Conservation (phyloP, 1,140 invertebrate species). For the Brachionus manjavacas region DNA sequence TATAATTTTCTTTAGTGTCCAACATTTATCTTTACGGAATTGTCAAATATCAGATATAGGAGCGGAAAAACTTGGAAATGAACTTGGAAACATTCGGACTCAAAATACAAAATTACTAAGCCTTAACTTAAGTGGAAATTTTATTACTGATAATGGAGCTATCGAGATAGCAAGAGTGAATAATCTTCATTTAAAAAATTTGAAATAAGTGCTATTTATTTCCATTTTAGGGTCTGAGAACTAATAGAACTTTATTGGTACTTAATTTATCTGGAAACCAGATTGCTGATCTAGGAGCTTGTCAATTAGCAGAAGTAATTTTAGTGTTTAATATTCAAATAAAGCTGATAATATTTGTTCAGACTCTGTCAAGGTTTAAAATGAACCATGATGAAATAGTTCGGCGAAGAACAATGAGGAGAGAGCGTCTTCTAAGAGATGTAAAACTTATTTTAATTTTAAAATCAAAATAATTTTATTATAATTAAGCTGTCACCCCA, state of each 20-base stretch:
- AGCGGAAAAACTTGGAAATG: conserved; percentile 48
- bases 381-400: conserved; percentile 56
- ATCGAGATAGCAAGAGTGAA: conserved; percentile 47
- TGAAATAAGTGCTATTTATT: background rate
- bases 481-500: background rate
- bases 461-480: background rate
- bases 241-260: conserved; percentile 53
- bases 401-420: conserved; percentile 46
- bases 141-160: conserved; percentile 52
- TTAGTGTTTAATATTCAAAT: background rate
- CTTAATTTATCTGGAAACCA: conserved; percentile 52
- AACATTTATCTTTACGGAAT: conserved; percentile 51
- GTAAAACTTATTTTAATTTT: background rate
- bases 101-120: conserved; percentile 53
- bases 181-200: background rate
- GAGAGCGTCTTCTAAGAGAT: conserved; percentile 23
- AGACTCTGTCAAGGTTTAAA: conserved; percentile 50
- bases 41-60: conserved; percentile 52
- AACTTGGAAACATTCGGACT: conserved; percentile 49
- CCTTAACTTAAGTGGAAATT: conserved; percentile 54
- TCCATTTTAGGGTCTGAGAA: conserved; percentile 50
- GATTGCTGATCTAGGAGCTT: conserved; percentile 52
- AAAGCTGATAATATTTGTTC: background rate
- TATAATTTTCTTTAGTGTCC: background rate
- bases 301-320: conserved; percentile 51